Conservation (phyloP, 2,888 invertebrate genomes). For the Ganaspis brasiliensis region DNA sequence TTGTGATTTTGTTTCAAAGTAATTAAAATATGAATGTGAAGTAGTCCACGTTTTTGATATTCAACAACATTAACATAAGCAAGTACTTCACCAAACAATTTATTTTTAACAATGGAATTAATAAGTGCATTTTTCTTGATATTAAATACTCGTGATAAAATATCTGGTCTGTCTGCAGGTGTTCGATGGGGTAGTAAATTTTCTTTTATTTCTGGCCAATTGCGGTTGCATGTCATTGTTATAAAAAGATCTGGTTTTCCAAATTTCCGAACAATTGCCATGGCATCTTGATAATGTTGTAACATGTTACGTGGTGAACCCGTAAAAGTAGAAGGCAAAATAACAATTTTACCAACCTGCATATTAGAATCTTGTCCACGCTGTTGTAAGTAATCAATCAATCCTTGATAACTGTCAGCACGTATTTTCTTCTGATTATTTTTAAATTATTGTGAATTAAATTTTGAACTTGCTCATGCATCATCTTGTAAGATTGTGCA, state of each 20-base stretch:
- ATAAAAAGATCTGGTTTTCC: too few relatives aligned
- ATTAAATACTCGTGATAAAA: slow-evolving; percentile 50
- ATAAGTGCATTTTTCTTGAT: slow-evolving; percentile 53
- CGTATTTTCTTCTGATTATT: slow-evolving; percentile 49
- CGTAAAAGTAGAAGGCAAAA: slow-evolving; percentile 51
- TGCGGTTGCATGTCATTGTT: too few relatives aligned
- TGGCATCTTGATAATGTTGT: slow-evolving; percentile 55
- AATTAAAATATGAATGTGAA: slow-evolving; percentile 47
- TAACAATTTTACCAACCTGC: slow-evolving; percentile 50
- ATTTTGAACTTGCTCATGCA: slow-evolving; percentile 46
- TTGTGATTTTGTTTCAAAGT: slow-evolving; percentile 46
- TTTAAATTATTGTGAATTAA: slow-evolving; percentile 6
- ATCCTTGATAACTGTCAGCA: slow-evolving; percentile 51
- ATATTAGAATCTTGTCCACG: slow-evolving; percentile 34
- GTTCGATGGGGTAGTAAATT: slow-evolving; percentile 51
- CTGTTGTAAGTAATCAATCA: slow-evolving; percentile 45
- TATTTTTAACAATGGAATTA: slow-evolving; percentile 51
- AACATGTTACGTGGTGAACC: too few relatives aligned
- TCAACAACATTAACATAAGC: slow-evolving; percentile 54
- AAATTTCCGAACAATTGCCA: too few relatives aligned
- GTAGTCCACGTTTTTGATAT: too few relatives aligned
- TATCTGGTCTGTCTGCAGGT: slow-evolving; percentile 50
- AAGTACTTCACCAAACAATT: too few relatives aligned
- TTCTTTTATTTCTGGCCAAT: too few relatives aligned
- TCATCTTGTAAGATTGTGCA: slow-evolving; percentile 57